phyloP scores from a whole-genome alignment of 2,113 vertebrate genomes.

The Caloenas nicobarica region DNA sequence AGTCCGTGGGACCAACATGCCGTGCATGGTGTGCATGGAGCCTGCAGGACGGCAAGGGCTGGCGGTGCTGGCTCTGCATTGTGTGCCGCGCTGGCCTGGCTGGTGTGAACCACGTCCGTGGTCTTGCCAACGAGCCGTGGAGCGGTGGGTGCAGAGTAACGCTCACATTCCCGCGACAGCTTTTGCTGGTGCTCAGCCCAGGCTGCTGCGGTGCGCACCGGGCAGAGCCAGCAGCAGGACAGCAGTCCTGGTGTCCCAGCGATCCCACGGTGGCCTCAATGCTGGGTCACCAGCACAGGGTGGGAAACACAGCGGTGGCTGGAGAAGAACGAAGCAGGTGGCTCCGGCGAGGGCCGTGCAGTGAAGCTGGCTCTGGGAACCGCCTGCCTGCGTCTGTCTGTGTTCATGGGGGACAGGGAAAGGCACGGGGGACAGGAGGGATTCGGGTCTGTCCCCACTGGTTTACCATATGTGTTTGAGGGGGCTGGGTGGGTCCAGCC shows the following conservation, averaged over 20 bases:
- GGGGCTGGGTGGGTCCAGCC: accelerated
- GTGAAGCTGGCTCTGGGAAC: background rate
- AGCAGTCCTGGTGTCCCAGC: accelerated
- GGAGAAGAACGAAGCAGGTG: background rate
- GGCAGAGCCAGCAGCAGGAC: background rate
- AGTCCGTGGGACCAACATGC: background rate
- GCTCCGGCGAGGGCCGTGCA: background rate
- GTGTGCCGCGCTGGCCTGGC: accelerated
- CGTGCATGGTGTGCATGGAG: background rate
- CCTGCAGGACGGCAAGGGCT: too few species aligned
- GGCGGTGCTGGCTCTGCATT: accelerated
- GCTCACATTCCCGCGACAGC: background rate
- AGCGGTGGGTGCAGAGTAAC: accelerated
- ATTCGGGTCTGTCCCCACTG: accelerated
- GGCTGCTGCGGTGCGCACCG: background rate
- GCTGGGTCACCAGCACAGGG: accelerated
- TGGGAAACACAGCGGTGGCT: accelerated
- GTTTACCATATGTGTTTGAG: background rate
- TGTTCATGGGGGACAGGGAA: background rate
- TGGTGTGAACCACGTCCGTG: accelerated
- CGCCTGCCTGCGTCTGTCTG: accelerated
- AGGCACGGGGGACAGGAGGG: background rate
- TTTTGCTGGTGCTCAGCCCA: background rate
- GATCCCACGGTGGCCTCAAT: accelerated
- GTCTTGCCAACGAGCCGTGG: accelerated